phyloP scores from a whole-genome alignment of 2,113 vertebrate genomes.

The Vidua chalybeata region DNA sequence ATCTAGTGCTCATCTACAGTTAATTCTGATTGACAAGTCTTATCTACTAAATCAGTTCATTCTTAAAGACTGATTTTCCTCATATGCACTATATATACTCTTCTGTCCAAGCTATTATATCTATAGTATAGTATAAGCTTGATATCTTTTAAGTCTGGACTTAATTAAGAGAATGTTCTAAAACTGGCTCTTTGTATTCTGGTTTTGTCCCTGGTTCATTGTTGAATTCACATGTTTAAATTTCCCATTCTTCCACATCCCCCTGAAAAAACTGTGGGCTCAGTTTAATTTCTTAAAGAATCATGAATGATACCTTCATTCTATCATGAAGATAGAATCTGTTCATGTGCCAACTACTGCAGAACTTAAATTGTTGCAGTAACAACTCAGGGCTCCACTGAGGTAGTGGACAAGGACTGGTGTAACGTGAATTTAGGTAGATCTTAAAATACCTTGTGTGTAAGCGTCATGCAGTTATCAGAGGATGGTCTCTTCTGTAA shows the following conservation, averaged over 20 bases:
- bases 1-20: fast-evolving
- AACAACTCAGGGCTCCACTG: not conserved
- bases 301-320: not conserved
- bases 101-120: not conserved
- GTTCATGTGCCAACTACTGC: not conserved
- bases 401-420: not conserved
- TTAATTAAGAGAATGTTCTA: not conserved
- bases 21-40: not conserved
- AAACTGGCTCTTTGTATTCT: not conserved
- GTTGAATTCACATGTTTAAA: not conserved
- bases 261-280: not conserved
- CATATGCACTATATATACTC: fast-evolving
- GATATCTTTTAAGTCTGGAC: not conserved
- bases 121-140: not conserved
- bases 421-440: not conserved
- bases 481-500: not conserved
- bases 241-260: not conserved
- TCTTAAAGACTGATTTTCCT: not conserved
- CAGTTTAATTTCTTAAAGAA: not conserved
- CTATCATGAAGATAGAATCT: not conserved
- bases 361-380: not conserved
- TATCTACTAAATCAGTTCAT: not conserved
- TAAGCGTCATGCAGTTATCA: not conserved
- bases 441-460: not conserved
- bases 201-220: not conserved